Percentiles rank a stretch among this genome's conserved stretches.
Conservation (phyloP, 2,797 vertebrate species). For the Pseudochirops cupreus region DNA sequence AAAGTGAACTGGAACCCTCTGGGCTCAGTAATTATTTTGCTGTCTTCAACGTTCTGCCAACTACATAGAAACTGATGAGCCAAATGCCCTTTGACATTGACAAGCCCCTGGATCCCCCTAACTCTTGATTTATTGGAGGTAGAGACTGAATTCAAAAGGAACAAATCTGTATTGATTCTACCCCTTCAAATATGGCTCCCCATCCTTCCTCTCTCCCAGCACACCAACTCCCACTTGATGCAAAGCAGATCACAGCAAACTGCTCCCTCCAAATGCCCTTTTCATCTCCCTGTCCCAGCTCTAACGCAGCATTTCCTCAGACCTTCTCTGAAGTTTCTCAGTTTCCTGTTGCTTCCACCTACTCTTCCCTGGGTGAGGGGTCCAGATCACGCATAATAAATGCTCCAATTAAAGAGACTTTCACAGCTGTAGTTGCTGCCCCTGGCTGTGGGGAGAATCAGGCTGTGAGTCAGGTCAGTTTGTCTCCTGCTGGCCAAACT, state of each 20-base stretch:
- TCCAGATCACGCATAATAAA: neutral
- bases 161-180: constrained; percentile 72
- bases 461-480: neutral
- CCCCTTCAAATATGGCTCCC: constrained; percentile 67
- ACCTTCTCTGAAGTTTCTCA: constrained; percentile 20
- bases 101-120: constrained; percentile 48
- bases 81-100: constrained; percentile 63
- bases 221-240: neutral
- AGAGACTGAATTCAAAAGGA: constrained; percentile 70
- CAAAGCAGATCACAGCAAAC: constrained; percentile 60
- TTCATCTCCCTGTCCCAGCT: constrained; percentile 43
- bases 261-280: constrained; percentile 47
- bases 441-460: neutral
- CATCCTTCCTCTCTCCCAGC: neutral
- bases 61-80: constrained; percentile 70
- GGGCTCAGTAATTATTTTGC: constrained; percentile 62
- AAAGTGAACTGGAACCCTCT: constrained; percentile 23
- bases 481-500: neutral
- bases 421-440: neutral
- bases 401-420: neutral
- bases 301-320: constrained; percentile 54
- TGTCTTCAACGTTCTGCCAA: constrained; percentile 46
- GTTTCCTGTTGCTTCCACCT: constrained; percentile 5
- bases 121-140: constrained; percentile 73
- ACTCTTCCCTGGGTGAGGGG: neutral